phyloP scores from a whole-genome alignment of 2,113 vertebrate species.

The Azemiops feae region DNA sequence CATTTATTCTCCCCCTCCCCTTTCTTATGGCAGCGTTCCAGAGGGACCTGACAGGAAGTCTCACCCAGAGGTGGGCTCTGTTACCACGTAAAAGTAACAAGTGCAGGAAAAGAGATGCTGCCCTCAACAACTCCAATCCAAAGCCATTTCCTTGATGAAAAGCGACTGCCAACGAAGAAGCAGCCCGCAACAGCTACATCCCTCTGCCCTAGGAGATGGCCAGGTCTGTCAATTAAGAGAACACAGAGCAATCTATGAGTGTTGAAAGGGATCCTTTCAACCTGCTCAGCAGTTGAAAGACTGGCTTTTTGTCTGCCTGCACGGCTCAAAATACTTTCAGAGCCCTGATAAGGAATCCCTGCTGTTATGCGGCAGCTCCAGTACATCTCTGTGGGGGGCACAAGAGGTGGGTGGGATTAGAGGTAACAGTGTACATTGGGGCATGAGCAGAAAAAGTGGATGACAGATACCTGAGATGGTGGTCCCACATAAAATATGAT shows the following conservation, averaged over 20 bases:
- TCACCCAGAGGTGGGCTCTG: conserved; percentile 7
- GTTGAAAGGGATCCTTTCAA: conserved; percentile 90
- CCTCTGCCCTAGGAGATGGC: conserved; percentile 81
- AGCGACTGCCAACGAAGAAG: conserved; percentile 79
- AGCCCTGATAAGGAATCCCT: conserved; percentile 83
- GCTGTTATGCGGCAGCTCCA: conserved; percentile 83
- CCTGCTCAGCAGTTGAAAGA: conserved; percentile 78
- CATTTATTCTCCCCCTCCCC: too few species aligned
- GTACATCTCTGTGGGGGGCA: conserved; percentile 77
- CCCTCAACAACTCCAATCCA: conserved; percentile 75
- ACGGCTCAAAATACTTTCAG: conserved; percentile 96
- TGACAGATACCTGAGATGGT: conserved; percentile 82
- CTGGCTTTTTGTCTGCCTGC: conserved; percentile 86
- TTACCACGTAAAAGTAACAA: conserved; percentile 16
- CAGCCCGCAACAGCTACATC: conserved; percentile 78
- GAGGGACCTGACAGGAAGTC: background rate
- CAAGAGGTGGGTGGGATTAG: conserved; percentile 71
- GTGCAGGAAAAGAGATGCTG: conserved; percentile 57
- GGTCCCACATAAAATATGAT: conserved; percentile 72
- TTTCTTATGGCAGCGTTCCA: too few species aligned
- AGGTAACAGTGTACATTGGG: conserved; percentile 80
- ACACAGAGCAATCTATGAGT: conserved; percentile 88
- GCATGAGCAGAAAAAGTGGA: conserved; percentile 75
- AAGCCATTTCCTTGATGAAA: conserved; percentile 85
- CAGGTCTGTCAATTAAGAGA: conserved; percentile 88